Evolutionary conservation across 2,113 vertebrate genomes (phyloP).

Genomic region (Numenius arquata): DNA sequence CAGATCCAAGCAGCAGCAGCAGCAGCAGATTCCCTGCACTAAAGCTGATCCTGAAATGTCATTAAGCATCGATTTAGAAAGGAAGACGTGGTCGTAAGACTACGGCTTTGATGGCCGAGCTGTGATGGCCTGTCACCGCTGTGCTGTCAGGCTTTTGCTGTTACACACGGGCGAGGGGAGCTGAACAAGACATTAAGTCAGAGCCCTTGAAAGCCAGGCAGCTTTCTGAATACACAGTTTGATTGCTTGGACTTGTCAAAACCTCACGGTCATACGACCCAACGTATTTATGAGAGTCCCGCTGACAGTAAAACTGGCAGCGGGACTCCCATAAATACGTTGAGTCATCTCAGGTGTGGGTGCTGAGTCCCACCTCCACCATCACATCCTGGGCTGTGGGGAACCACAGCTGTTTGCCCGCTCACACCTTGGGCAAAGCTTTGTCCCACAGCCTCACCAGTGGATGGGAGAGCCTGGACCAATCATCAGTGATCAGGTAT

Average conservation of each 20-base stretch:
- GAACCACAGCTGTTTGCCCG: not conserved
- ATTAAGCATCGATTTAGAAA: not conserved
- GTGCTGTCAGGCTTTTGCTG: not conserved
- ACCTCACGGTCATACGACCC: not conserved
- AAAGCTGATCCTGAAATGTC: not conserved
- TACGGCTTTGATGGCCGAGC: not conserved
- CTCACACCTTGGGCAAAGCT: not conserved
- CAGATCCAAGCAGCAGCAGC: not conserved
- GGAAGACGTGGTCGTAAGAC: not conserved
- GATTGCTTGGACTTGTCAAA: not conserved
- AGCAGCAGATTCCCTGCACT: not conserved
- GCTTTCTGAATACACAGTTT: not conserved
- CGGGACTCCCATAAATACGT: rapidly evolving
- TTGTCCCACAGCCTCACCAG: not conserved
- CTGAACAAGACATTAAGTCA: not conserved
- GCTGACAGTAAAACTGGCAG: not conserved
- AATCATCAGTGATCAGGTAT: not conserved
- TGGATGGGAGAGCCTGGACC: not conserved
- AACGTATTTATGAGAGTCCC: rapidly evolving
- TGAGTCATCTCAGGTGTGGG: not conserved
- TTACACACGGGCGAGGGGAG: rapidly evolving
- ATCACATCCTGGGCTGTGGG: not conserved
- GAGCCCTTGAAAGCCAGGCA: not conserved
- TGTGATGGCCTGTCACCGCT: not conserved
- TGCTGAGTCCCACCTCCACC: not conserved